Conservation (phyloP, 2,113 vertebrate species). For the Zosterops pallidus region DNA sequence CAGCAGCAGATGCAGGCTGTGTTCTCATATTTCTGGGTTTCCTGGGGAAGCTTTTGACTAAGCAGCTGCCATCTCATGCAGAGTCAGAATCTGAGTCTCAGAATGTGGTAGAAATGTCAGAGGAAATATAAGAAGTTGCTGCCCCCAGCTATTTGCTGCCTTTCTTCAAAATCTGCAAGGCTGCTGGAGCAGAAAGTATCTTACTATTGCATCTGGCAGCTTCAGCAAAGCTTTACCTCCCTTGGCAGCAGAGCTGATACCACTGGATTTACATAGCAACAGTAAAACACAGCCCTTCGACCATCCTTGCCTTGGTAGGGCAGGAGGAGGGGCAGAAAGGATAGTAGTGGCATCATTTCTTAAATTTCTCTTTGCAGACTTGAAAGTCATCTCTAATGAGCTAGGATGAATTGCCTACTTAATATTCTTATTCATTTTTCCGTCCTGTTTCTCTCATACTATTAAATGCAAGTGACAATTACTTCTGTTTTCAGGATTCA, state of each 20-base stretch:
- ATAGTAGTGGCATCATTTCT: background rate
- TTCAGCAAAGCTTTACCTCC: background rate
- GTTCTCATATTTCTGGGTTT: background rate
- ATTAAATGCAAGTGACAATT: background rate
- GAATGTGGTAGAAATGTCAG: background rate
- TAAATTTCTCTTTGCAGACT: background rate
- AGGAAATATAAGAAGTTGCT: background rate
- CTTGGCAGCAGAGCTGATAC: background rate
- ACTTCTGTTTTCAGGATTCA: background rate
- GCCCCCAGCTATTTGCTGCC: background rate
- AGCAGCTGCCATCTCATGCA: background rate
- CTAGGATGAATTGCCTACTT: background rate
- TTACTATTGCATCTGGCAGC: background rate
- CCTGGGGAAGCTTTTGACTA: background rate
- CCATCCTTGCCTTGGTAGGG: background rate
- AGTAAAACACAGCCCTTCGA: fast-evolving
- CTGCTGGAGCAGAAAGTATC: background rate
- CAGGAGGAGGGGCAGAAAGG: background rate
- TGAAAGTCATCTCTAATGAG: background rate
- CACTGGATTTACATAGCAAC: background rate
- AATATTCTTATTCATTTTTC: background rate
- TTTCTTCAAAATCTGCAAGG: background rate
- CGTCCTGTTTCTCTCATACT: background rate
- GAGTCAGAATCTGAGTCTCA: background rate
- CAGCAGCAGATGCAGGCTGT: background rate